Evolutionary conservation across 1,140 invertebrate genomes (phyloP), one percentile per base, ranked within the genome.

Genomic region (Lasioglossum baleicum): DNA sequence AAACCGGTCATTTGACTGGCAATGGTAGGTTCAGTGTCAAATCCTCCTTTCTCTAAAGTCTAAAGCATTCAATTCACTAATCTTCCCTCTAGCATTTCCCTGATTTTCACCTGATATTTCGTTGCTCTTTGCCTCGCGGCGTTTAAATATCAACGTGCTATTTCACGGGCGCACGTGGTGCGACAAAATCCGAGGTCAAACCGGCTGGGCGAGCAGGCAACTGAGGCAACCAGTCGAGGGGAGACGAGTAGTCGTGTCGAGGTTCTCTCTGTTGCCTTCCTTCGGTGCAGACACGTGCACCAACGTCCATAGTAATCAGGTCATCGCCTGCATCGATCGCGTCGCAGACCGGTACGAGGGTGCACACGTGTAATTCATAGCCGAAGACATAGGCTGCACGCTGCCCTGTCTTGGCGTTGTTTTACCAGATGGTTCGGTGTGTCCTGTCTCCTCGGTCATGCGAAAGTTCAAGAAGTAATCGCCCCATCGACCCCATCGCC

Each of bases 271-370:
- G 65, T 67, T 67, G 84, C 80, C 82, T 86, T 80, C 85, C 82
- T 86, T 83, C 83, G 83, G 80, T 85, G 75, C 84, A 83, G 83
- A 75, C 84, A 86, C 84, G 84, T 86, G 84, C 69, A 85, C 58
- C 77, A 71, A 81, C 79, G 75, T 82, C 75, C 63, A 67, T 58
- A 56, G 84, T 86, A 86, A 86, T 85, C 83, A 75, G 84, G 84
- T 86, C 83, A 86, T 86, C 83, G 84, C 61, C 80, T 86, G 83
- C 84, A 86, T 86, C 80, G 84, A 86, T 86, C 84, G 84, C 63
- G 80, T 82, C 67, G 70, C 61, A 63, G 61, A 53, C 44, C 67
- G 67, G 68, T 69, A 74, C 73, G 73, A 48, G 56, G 56, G 56
- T 56, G 76, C 61, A 53, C 64, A 75, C 72, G 72, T 80, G 78